Evolutionary conservation across 2,113 vertebrate genomes (phyloP), one percentile per base, ranked within the genome.

Genomic region (Cygnus atratus): DNA sequence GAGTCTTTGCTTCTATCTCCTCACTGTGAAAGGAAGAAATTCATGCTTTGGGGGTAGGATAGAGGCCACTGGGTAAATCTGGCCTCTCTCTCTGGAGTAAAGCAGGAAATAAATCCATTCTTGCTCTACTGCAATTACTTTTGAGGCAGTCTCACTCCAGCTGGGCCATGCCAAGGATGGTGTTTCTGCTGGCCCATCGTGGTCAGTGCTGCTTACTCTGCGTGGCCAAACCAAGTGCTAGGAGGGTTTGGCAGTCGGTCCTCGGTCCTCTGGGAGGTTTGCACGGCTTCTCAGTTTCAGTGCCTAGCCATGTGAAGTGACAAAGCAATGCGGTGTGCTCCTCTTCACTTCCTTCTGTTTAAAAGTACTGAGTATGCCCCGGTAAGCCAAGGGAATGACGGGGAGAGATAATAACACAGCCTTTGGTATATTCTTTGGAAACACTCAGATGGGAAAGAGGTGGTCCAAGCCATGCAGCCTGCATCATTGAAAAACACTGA

Each of bases 401-500:
- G 84, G 74, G 83, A 24, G 88, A 79, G 88, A 97, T 92, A 93
- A 93, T 95, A 88, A 52, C 81, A 41, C 81, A 82, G 44, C 62
- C 91, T 92, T 74, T 92, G 87, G 77, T 78, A 28, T 31, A 1
- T 72, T 87, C 88, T 92, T 92, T 96, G 78, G 58, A 94, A 96
- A 50, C 55, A 61, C 54, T 76, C 2, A 1, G 6, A 13, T 85
- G 55, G 92, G 71, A 66, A 70, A 89, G 95, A 91, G 71, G 74
- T 93, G 86, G 87, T 93, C 95, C 74, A 74, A 87, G 63, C 76
- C 73, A 6, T 80, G 8, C 83, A 96, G 93, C 70, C 81, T 92
- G 84, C 81, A 91, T 20, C 89, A 85, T 43, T 93, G 93, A 91
- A 96, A 91, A 87, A 11, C 74, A 87, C 75, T 70, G 92, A 97